phyloP scores from a whole-genome alignment of 2,113 vertebrate species.

The Paradoxurus hermaphroditus region DNA sequence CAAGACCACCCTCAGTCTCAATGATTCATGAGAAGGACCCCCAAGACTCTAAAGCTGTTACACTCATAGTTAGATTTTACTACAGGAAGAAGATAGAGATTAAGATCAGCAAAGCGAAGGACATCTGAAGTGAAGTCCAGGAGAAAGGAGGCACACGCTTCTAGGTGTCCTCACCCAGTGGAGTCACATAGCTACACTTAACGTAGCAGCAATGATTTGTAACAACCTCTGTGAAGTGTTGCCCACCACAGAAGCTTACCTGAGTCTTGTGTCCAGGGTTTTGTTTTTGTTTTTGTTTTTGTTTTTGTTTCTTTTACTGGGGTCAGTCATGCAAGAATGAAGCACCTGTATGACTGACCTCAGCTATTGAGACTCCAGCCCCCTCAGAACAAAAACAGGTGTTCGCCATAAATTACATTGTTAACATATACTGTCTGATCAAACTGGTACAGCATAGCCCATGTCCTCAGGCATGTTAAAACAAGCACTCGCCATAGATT shows the following conservation, averaged over 20 bases:
- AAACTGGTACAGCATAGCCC: neutral
- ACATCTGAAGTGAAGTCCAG: neutral
- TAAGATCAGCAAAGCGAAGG: neutral
- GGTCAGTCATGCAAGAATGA: neutral
- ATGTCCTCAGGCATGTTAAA: neutral
- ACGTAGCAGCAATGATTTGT: neutral
- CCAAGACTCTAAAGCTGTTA: neutral
- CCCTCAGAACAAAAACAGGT: neutral
- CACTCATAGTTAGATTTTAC: neutral
- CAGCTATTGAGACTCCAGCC: neutral
- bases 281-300: neutral
- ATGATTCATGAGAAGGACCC: neutral
- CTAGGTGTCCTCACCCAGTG: neutral
- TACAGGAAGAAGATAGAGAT: neutral
- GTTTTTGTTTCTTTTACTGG: neutral
- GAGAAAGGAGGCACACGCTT: neutral
- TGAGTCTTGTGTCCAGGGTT: neutral
- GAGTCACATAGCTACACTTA: neutral
- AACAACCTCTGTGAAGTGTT: neutral
- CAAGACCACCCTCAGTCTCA: neutral
- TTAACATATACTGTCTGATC: neutral
- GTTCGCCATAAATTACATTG: neutral
- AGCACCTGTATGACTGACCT: neutral
- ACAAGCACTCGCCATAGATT: neutral
- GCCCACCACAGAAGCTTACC: neutral